Base-by-base conservation (phyloP, 2,888 invertebrate species). In the Esperia sulphurella region DNA sequence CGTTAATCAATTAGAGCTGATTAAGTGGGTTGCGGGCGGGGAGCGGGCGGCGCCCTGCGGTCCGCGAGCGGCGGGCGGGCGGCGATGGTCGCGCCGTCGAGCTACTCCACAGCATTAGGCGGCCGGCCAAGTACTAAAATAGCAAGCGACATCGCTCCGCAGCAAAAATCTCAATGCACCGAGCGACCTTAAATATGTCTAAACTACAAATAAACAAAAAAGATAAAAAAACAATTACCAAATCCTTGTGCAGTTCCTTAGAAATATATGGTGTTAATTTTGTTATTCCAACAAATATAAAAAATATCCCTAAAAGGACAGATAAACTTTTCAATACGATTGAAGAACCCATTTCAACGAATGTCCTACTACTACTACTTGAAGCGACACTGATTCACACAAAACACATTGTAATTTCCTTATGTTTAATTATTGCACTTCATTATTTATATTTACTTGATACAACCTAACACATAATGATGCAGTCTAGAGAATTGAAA, bases 221-320 rank as follows among this genome's bases (percentile, higher is more conserved):
- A n/a, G n/a, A n/a, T n/a, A 29, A 48, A 45, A 29, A 45, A 48
- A 42, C 31, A 78, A 95, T 94, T 86, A 98, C 98, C 94, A 98
- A 92, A 90, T 98, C 98, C 91, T 96, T 97, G 83, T 98, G 98
- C 55, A 98, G 92, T 85, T 98, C 98, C 91, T 96, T 96, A 68
- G 97, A 98, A 60, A 98, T 93, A 67, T 95, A 93, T 59, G 97
- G 97, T 55, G 97, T 95, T 56, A 98, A 86, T 90, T 98, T 98
- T 73, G 98, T 94, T 51, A 95, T 94, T 51, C 98, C 98, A 59
- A 98, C 96, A 79, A 98, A 97, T 72, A 98, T 94, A 83, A 98
- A 98, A 90, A 98, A 98, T 67, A 98, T 90, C 53, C 98, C 98
- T 75, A 98, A 90, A 46, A 98, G 92, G 67, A 98, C 91, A 45